phyloP scores from a whole-genome alignment of 2,888 invertebrate species.

The Morpho achilles region DNA sequence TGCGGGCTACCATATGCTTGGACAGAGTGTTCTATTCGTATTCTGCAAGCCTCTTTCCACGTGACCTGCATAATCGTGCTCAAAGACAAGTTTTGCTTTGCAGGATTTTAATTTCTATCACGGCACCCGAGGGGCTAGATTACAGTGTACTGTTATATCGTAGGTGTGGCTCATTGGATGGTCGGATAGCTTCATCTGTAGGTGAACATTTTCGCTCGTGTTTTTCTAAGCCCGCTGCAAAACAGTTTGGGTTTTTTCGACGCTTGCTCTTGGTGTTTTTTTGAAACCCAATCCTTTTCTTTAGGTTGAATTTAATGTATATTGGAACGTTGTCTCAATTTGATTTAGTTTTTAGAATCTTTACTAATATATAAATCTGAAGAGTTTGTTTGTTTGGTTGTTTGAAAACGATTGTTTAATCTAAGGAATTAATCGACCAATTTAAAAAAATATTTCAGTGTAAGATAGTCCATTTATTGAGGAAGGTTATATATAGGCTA shows the following conservation, averaged over 20 bases:
- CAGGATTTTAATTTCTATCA: conserved; percentile 4
- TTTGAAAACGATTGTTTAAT: too few species aligned
- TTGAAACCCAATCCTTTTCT: conserved; percentile 4
- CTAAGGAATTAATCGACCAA: too few species aligned
- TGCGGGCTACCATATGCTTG: conserved; percentile 23
- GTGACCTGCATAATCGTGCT: conserved; percentile 36
- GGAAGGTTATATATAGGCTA: too few species aligned
- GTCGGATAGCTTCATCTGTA: conserved; percentile 38
- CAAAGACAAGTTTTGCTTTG: conserved; percentile 3
- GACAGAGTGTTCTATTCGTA: conserved; percentile 31
- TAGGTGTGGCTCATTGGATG: conserved; percentile 16
- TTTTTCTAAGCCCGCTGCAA: conserved; percentile 32
- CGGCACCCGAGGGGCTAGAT: background rate
- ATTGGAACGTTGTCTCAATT: too few species aligned
- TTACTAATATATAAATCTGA: too few species aligned
- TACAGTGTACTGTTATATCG: background rate
- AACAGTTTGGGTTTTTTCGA: conserved; percentile 17
- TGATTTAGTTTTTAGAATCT: too few species aligned
- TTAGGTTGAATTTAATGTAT: background rate
- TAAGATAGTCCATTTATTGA: too few species aligned
- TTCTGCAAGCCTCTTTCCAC: conserved; percentile 32
- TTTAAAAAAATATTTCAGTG: too few species aligned
- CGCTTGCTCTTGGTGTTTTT: conserved; percentile 13
- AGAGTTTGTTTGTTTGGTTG: too few species aligned
- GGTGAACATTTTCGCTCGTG: conserved; percentile 33